These are phyloP conservation scores for Tenthredo notha DNA, from an alignment of 2,888 invertebrate genomes.

Conservation along the genomic window DNA sequence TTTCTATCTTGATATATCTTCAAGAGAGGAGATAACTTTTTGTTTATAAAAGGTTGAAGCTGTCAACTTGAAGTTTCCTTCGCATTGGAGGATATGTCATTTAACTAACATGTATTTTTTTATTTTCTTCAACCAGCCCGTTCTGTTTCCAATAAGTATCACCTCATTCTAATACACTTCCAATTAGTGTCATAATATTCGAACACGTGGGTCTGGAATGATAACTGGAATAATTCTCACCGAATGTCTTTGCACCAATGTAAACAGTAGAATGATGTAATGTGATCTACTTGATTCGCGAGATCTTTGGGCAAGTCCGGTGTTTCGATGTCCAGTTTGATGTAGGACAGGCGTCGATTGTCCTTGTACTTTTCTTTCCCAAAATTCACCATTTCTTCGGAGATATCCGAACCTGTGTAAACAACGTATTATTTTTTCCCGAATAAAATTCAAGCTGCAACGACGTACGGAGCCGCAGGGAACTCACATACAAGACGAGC, in stretches of 20 bases:
- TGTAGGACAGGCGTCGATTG: constrained; percentile 78
- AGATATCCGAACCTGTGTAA: constrained; percentile 84
- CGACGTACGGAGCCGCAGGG: no score
- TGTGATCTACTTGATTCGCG: constrained; percentile 83
- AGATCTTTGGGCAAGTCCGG: constrained; percentile 79
- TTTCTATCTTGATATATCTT: not conserved
- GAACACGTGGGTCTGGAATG: not conserved
- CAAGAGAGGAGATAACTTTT: not conserved
- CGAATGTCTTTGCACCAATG: constrained; percentile 89
- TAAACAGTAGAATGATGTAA: constrained; percentile 88
- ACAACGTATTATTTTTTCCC: not conserved
- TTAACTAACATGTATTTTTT: not conserved
- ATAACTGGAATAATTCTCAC: constrained; percentile 77
- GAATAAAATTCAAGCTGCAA: not conserved
- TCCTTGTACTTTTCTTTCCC: constrained; percentile 81
- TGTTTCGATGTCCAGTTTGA: constrained; percentile 81
- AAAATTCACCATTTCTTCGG: constrained; percentile 85
- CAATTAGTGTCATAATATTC: not conserved
- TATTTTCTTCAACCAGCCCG: not conserved
- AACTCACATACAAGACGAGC: constrained; percentile 72
- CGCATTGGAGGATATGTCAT: not conserved
- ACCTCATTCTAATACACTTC: not conserved
- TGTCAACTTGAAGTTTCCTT: not conserved
- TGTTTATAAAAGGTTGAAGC: not conserved
- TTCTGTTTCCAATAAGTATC: not conserved